These are phyloP conservation scores for Carcinoscorpius rotundicauda DNA, from an alignment of 1,140 invertebrate species.

Conservation along the genomic window DNA sequence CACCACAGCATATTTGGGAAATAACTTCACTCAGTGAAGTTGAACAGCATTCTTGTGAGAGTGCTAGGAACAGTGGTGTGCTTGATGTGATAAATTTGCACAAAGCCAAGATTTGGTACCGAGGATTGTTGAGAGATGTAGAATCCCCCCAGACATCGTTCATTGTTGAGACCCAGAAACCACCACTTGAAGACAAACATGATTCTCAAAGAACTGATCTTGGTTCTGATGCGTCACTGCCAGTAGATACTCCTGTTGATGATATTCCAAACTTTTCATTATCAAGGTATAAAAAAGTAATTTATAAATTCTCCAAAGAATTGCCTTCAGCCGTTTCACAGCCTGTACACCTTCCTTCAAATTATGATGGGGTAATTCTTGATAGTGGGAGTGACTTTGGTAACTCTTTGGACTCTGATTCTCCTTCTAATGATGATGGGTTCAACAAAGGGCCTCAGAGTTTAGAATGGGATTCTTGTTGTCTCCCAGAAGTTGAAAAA, in stretches of 20 bases:
- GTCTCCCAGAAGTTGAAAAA: no score
- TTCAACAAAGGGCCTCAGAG: neutral
- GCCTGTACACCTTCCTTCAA: no score
- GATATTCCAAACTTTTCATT: no score
- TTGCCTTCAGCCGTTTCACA: no score
- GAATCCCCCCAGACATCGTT: no score
- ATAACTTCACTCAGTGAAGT: neutral
- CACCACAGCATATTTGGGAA: slow-evolving; percentile 1
- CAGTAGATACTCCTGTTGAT: no score
- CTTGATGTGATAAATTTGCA: neutral
- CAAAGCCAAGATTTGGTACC: neutral
- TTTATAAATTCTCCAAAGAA: no score
- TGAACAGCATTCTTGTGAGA: neutral
- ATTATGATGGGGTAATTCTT: neutral
- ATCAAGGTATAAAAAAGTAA: no score
- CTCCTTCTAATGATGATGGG: neutral
- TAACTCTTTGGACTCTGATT: slow-evolving; percentile 2
- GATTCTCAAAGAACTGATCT: no score
- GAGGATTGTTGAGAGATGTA: neutral
- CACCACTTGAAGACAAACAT: no score
- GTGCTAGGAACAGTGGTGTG: neutral
- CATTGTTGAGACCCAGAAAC: no score
- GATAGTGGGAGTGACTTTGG: slow-evolving; percentile 5
- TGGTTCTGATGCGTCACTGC: no score
- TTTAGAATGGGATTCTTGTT: slow-evolving; percentile 1